Percentiles rank a stretch among this genome's conserved stretches.
phyloP scores from a whole-genome alignment of 2,797 vertebrate species.

The Mallotus villosus region DNA sequence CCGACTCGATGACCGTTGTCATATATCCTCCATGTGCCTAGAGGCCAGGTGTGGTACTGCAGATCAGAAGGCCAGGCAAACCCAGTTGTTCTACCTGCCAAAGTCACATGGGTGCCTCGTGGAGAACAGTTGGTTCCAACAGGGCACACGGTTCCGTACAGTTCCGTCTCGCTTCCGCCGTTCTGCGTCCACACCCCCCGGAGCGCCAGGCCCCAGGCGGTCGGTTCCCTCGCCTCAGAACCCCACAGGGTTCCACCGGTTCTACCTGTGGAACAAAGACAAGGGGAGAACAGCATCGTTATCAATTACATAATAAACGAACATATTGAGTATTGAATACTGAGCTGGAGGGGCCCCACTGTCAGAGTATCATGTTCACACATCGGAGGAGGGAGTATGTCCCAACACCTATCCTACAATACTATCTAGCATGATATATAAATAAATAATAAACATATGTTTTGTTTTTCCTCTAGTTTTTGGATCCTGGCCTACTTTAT shows the following conservation, averaged over 20 bases:
- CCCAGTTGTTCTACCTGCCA: too few relatives aligned
- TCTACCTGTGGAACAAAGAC: constrained; percentile 39
- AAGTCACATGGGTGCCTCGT: too few relatives aligned
- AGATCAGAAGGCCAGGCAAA: too few relatives aligned
- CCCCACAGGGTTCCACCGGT: constrained; percentile 19
- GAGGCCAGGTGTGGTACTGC: too few relatives aligned
- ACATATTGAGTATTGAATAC: constrained; percentile 14
- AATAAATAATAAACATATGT: too few relatives aligned
- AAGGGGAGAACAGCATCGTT: constrained; percentile 23
- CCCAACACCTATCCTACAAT: too few relatives aligned
- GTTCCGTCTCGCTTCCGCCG: neutral
- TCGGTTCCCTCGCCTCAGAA: constrained; percentile 10
- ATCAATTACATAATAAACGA: constrained; percentile 31
- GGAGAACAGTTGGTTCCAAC: neutral
- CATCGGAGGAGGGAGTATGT: constrained; percentile 6
- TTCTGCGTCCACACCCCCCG: constrained; percentile 11
- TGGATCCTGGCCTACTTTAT: too few relatives aligned
- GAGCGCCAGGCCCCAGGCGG: constrained; percentile 23
- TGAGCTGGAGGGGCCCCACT: constrained; percentile 26
- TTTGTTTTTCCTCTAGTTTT: too few relatives aligned
- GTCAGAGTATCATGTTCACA: constrained; percentile 44
- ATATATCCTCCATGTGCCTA: too few relatives aligned
- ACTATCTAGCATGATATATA: too few relatives aligned
- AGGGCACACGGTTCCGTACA: neutral
- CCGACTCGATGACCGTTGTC: too few relatives aligned